phyloP scores from a whole-genome alignment of 2,888 invertebrate species.

The Nymphalis c-album region DNA sequence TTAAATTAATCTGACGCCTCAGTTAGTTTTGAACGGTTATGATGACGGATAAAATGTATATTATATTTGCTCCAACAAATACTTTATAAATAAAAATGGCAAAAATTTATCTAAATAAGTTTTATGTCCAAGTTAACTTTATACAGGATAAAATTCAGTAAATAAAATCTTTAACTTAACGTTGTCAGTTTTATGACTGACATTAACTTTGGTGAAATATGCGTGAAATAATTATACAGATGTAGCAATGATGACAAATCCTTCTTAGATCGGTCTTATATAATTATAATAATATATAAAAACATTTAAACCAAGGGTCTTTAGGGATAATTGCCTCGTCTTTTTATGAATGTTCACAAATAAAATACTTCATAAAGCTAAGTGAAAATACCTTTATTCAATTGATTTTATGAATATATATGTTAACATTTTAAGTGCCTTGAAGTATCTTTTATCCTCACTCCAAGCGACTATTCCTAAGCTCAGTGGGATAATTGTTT shows the following conservation, averaged over 20 bases:
- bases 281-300: too few relatives aligned
- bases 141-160: neutral
- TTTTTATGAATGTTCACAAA: neutral
- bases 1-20: conserved; percentile 72
- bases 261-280: too few relatives aligned
- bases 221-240: too few relatives aligned
- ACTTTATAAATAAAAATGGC: conserved; percentile 17
- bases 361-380: neutral
- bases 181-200: too few relatives aligned
- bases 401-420: too few relatives aligned
- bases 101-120: neutral
- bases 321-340: too few relatives aligned
- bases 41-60: conserved; percentile 57
- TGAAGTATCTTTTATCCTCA: conserved; percentile 45
- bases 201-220: too few relatives aligned
- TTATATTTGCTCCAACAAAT: conserved; percentile 49
- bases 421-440: conserved; percentile 44
- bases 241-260: too few relatives aligned
- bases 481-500: conserved; percentile 66
- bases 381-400: too few relatives aligned
- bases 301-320: too few relatives aligned
- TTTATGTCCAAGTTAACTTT: neutral
- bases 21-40: conserved; percentile 61
- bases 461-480: conserved; percentile 55
- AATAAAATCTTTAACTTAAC: neutral